Base-by-base conservation (phyloP, 2,888 invertebrate genomes). In the Escarpia spicata region DNA sequence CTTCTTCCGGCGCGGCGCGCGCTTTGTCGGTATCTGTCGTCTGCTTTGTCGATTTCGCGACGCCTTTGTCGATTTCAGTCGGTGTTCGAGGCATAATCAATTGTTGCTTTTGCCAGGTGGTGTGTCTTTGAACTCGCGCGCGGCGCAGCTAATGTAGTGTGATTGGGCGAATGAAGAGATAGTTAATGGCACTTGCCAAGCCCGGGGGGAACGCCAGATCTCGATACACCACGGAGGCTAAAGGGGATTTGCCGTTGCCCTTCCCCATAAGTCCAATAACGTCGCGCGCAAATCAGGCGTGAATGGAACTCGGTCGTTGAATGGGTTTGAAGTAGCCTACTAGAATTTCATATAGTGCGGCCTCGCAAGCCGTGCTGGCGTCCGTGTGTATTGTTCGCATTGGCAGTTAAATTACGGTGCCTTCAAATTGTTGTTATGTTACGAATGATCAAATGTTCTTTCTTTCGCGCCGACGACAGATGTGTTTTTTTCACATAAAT, bases 1-100 rank as follows among this genome's bases (percentile, higher is more conserved):
- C 75, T 4, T 75, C 75, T 75, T 75, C 75, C 75, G 75, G 75
- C 75, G 75, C 75, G n/a, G 75, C 75, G 75, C 75, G 75, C 75
- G 75, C 75, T 75, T 75, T 75, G 75, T 75, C 75, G 75, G 75
- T 26, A 26, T 26, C 26, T 75, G 75, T 75, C 75, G 75, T 75
- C 75, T 75, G 75, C 75, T 75, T 75, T 75, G 75, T 75, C 75
- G 75, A 75, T 75, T 75, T 75, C 75, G 75, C 75, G 75, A 75
- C 75, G 75, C 75, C 75, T 75, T 75, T 75, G 75, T 6, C 75
- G 75, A 75, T 75, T 75, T 26, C 75, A 75, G 75, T 75, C 75
- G 75, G 75, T 75, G 75, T 75, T 26, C 75, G n/a, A 19, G n/a
- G 75, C 75, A 75, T 75, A 75, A 75, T 75, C 75, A 75, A 75